A percentile compares a stretch with the other conserved stretches of the same genome.
These are phyloP conservation scores for Potamarius usumacintae DNA, from an alignment of 2,113 vertebrate species.

Conservation along the genomic window DNA sequence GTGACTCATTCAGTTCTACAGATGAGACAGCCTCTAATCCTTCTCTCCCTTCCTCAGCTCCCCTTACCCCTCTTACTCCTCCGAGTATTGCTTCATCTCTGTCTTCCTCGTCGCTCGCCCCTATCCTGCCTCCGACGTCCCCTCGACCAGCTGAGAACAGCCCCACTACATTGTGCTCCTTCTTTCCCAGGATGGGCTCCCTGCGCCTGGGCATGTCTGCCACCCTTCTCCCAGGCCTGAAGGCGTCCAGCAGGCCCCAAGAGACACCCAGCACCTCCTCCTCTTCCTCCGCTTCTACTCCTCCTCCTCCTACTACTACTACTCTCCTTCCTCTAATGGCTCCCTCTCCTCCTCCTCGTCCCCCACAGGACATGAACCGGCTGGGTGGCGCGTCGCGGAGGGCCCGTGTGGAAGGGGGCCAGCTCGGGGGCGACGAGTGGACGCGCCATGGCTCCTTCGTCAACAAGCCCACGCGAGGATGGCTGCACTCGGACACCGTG, in stretches of 20 bases:
- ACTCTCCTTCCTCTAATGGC: slow-evolving; percentile 61
- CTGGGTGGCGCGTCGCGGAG: slow-evolving; percentile 88
- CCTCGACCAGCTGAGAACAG: slow-evolving; percentile 77
- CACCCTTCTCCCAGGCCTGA: slow-evolving; percentile 77
- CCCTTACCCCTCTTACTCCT: slow-evolving; percentile 68
- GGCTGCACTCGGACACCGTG: slow-evolving; percentile 92
- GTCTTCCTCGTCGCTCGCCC: slow-evolving; percentile 85
- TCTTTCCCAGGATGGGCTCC: slow-evolving; percentile 91
- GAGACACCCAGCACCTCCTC: slow-evolving; percentile 50
- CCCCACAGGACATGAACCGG: slow-evolving; percentile 98
- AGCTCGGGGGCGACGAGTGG: slow-evolving; percentile 97
- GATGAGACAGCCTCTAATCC: slow-evolving; percentile 73
- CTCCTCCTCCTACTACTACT: slow-evolving; percentile 56
- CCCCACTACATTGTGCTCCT: slow-evolving; percentile 93
- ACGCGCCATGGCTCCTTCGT: slow-evolving; percentile 98
- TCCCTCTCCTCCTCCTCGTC: slow-evolving; percentile 79
- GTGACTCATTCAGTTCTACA: slow-evolving; percentile 86
- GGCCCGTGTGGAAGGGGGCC: slow-evolving; percentile 94
- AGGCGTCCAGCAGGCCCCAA: slow-evolving; percentile 62
- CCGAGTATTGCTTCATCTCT: slow-evolving; percentile 74
- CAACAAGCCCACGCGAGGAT: slow-evolving; percentile 94
- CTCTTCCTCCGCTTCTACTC: slow-evolving; percentile 60
- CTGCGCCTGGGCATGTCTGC: slow-evolving; percentile 86
- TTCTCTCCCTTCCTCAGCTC: slow-evolving; percentile 74
- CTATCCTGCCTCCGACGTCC: slow-evolving; percentile 74